Base-by-base conservation (phyloP, 2,113 vertebrate genomes). In the Trogon melanurus region DNA sequence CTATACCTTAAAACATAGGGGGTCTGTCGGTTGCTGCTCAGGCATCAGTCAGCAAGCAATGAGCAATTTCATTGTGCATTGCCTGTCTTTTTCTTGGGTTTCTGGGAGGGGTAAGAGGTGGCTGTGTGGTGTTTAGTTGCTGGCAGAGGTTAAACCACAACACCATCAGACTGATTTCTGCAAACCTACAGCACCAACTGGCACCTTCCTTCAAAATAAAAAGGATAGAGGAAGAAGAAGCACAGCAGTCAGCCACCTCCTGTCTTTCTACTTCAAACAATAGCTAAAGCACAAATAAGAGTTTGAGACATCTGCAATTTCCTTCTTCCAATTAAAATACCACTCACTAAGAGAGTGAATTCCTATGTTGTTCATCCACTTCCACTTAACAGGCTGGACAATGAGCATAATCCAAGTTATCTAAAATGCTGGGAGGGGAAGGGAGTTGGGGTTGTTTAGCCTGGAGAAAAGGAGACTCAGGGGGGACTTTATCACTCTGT, bases 161-260 rank as follows among this genome's bases (percentile, higher is more conserved):
- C 6, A 45, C 5, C 11, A 41, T 34, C 12, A 53, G 30, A 69
- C 14, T 0, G 0, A 18, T 65, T 67, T 80, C 72, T 82, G 23
- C 14, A 76, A 83, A 32, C 17, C 9, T 45, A 65, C 16, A 21
- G 16, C 1, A 1, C 14, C 1, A 10, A 56, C 27, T 69, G 16
- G 10, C 12, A 58, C 16, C 23, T 89, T 88, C 34, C 34, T 88
- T 88, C 27, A 72, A 73, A 88, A 71, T 7, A 2, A 47, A 71
- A 79, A 72, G 8, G 26, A 30, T 16, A 88, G 22, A 69, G 4
- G 12, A 36, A 71, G 15, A 75, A 71, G 50, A 47, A 78, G 13
- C 18, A 74, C 0, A 2, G 8, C 5, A 36, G 19, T 66, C 14
- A 15, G 19, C 13, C 11, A 65, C 4, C 2, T 21, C 8, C 8